Evolutionary conservation across 2,797 vertebrate genomes (phyloP), one percentile per base, ranked within the genome.

Genomic region (Luscinia luscinia): DNA sequence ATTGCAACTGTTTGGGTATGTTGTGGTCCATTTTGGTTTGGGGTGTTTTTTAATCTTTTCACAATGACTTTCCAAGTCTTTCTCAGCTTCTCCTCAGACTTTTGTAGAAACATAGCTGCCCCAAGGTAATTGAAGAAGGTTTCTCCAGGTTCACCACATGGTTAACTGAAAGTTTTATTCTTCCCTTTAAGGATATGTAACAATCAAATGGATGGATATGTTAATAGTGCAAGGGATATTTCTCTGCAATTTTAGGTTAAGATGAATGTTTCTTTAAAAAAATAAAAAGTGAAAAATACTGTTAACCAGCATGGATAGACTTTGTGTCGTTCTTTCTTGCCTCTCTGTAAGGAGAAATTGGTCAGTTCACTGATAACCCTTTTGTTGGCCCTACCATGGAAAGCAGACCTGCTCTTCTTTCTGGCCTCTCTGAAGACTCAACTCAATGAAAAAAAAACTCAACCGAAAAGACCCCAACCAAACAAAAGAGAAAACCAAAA

Each of bases 61-160:
- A 9, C 77, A 77, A 83, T 67, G 45, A 61, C 17, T 77, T 94
- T 80, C 48, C 34, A 77, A 74, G 24, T 41, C 17, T 89, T 91
- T 84, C 43, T 90, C 38, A 52, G 19, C 30, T 68, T 72, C 49
- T 74, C 24, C 61, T 90, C 45, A 85, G 45, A 55, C 12, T 48
- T 66, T 20, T 28, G 21, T 51, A 74, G 34, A 52, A 91, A 49
- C 1, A 0, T 34, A 68, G 57, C 38, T 69, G 14, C 43, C 28
- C 34, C 52, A 34, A 58, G 6, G 21, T 83, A 59, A 49, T 32
- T 55, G 40, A 15, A 87, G 89, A 72, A 20, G 23, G 24, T 82
- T 80, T 69, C 26, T 76, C 13, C 81, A 43, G 5, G 13, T 90
- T 87, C 55, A 70, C 32, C 21, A 59, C 12, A 4, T 69, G 36